These are phyloP conservation scores for Brachyistius frenatus DNA, from an alignment of 2,113 vertebrate genomes.

Conservation along the genomic window DNA sequence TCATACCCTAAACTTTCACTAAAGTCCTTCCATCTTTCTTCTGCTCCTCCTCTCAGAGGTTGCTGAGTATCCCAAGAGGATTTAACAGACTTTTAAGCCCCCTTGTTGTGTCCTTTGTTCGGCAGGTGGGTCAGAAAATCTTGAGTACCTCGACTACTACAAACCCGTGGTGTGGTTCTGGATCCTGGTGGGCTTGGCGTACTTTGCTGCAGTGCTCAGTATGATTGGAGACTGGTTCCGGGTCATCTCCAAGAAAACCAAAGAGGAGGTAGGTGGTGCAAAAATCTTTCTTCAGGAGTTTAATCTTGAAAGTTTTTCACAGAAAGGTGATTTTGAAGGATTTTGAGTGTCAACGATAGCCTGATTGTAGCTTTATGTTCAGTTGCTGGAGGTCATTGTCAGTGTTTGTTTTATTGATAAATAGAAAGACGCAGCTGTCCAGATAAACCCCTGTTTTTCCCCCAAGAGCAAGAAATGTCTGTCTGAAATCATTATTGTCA, in stretches of 20 bases:
- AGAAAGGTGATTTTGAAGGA: too few species aligned
- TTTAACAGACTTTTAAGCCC: constrained; percentile 6
- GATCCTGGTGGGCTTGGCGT: constrained; percentile 98
- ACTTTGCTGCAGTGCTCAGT: constrained; percentile 97
- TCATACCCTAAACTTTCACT: background rate
- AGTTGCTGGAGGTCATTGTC: background rate
- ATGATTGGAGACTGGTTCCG: constrained; percentile 99
- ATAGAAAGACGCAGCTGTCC: too few species aligned
- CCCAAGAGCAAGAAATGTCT: too few species aligned
- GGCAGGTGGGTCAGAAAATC: constrained; percentile 90
- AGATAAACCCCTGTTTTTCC: too few species aligned
- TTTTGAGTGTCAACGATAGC: background rate
- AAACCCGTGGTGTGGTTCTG: constrained; percentile 99
- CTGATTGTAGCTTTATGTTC: background rate
- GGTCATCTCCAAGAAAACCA: constrained; percentile 98
- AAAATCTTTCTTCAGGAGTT: too few species aligned
- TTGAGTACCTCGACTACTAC: constrained; percentile 93
- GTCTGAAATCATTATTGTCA: too few species aligned
- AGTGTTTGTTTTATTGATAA: background rate
- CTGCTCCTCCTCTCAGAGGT: background rate
- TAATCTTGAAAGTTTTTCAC: too few species aligned
- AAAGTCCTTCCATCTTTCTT: background rate
- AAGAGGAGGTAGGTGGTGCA: constrained; percentile 92
- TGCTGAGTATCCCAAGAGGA: too few species aligned
- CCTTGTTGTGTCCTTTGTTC: constrained; percentile 31